Base-by-base conservation (phyloP, 1,140 invertebrate genomes). In the Philopotamus ludificatus region DNA sequence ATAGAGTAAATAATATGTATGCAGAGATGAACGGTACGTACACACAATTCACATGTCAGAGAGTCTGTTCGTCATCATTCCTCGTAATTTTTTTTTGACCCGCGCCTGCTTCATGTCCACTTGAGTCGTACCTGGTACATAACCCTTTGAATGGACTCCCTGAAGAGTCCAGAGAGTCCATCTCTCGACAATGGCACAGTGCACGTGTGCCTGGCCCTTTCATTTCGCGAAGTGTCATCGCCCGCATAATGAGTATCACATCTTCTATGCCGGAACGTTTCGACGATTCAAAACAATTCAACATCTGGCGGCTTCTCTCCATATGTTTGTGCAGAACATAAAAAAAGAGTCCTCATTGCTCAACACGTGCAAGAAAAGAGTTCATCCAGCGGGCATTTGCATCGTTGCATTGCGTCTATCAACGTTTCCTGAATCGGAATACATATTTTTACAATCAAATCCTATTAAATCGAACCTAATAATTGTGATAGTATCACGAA, bases 191-290 rank as follows among this genome's bases (percentile, higher is more conserved):
- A 50, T 23, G 47, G 3, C 16, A 2, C 18, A 25, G 51, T 28
- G 51, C 57, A 47, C 42, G 44, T 49, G 42, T 21, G 51, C 25
- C 42, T 28, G 8, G 2, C 42, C 42, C 4, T 60, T 44, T 45
- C 26, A 34, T 47, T 47, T 39, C 21, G 53, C 55, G 10, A 47
- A 34, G 34, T 60, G 57, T 60, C 57, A 60, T 60, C 57, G 57
- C 57, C 57, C 57, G 57, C 57, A 60, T 60, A 44, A 60, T 49
- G 57, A 22, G 28, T 47, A 60, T 49, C 22, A 16, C 28, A n/a
- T n/a, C n/a, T 34, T 34, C 28, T 34, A 12, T 34, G 44, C 15
- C 15, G 15, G 18, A 47, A 47, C 44, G 44, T 47, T 47, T 47
- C 44, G 44, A 47, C 44, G 44, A 47, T 47, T 47, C 44, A 47